These are phyloP conservation scores for Liopterus haemorrhoidalis DNA, from an alignment of 2,888 invertebrate species.

Conservation along the genomic window DNA sequence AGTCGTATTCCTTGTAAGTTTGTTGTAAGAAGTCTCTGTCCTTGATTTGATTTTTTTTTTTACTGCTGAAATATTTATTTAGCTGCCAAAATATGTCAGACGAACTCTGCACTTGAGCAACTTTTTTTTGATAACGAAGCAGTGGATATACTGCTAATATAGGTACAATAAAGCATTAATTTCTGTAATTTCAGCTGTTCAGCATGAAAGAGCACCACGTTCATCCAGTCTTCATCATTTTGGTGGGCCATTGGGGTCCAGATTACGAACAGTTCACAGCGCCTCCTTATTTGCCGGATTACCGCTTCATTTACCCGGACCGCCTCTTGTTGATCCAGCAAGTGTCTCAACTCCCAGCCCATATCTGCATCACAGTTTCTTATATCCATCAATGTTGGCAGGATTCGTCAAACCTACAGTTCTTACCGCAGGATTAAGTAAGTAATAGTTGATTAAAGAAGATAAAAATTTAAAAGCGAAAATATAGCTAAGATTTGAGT, in stretches of 20 bases:
- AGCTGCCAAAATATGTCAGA: slow-evolving; percentile 17
- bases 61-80: slow-evolving; percentile 3
- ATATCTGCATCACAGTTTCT: slow-evolving; percentile 42
- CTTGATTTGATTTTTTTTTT: slow-evolving; percentile 4
- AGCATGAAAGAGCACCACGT: slow-evolving; percentile 83
- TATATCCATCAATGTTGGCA: slow-evolving; percentile 42
- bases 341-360: slow-evolving; percentile 30
- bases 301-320: slow-evolving; percentile 39
- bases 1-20: too few species aligned
- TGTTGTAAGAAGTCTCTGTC: neutral
- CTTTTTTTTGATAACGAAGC: slow-evolving; percentile 14
- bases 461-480: too few species aligned
- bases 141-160: too few species aligned
- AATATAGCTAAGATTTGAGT: too few species aligned
- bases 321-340: slow-evolving; percentile 33
- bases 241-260: slow-evolving; percentile 28
- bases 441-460: too few species aligned
- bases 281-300: slow-evolving; percentile 36
- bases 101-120: slow-evolving; percentile 20
- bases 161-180: slow-evolving; percentile 1
- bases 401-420: slow-evolving; percentile 43
- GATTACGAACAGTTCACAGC: slow-evolving; percentile 38
- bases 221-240: slow-evolving; percentile 44
- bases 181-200: slow-evolving; percentile 68
- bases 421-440: slow-evolving; percentile 28